Percentiles rank a stretch among this genome's conserved stretches.
phyloP scores from a whole-genome alignment of 2,888 invertebrate species.

The Elaeidobius kamerunicus region DNA sequence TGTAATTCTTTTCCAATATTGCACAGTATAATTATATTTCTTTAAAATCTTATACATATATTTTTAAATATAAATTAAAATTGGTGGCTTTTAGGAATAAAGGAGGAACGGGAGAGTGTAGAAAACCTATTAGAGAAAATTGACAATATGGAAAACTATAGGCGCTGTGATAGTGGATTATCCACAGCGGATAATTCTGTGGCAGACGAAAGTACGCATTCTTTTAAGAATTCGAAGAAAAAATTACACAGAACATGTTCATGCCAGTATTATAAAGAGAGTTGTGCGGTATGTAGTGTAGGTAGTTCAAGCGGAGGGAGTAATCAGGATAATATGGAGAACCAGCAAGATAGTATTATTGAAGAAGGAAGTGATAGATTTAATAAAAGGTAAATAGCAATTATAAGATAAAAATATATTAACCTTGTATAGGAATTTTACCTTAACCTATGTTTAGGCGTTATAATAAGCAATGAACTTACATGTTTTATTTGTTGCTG shows the following conservation, averaged over 20 bases:
- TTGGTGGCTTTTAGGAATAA: constrained; percentile 40
- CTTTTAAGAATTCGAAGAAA: constrained; percentile 44
- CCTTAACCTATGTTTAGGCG: too few species aligned
- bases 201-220: constrained; percentile 43
- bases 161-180: constrained; percentile 54
- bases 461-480: too few species aligned
- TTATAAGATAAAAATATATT: too few species aligned
- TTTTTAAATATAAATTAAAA: not conserved
- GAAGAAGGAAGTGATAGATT: constrained; percentile 48
- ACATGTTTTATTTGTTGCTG: too few species aligned
- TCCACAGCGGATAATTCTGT: constrained; percentile 51
- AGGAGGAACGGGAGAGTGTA: constrained; percentile 52
- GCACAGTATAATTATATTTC: too few species aligned
- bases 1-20: too few species aligned
- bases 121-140: constrained; percentile 49
- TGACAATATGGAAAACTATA: constrained; percentile 55
- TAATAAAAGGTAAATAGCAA: constrained; percentile 43
- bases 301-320: constrained; percentile 48
- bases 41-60: not conserved
- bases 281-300: constrained; percentile 46
- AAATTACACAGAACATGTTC: constrained; percentile 51
- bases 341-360: constrained; percentile 49
- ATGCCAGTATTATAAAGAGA: constrained; percentile 49
- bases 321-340: constrained; percentile 49
- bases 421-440: too few species aligned